Evolutionary conservation across 2,888 invertebrate species (phyloP).

Genomic region (Acanthosepion pharaonis): DNA sequence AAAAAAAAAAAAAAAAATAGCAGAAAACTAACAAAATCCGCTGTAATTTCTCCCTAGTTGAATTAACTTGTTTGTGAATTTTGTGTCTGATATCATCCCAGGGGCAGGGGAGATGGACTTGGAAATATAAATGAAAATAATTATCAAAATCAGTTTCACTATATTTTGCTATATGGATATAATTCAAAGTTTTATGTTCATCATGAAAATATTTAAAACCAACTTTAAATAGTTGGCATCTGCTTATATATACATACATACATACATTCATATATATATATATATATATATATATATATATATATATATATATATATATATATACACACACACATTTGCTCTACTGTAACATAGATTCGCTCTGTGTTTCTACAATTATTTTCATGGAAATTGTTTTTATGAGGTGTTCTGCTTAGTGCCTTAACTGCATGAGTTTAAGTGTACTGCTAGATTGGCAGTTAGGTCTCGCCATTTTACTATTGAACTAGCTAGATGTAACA

Average conservation of each 20-base stretch:
- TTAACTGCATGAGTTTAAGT: too few relatives aligned
- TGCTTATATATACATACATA: background rate
- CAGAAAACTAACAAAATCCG: background rate
- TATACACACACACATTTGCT: too few relatives aligned
- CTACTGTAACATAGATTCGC: too few relatives aligned
- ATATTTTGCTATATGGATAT: background rate
- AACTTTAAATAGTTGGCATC: background rate
- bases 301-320: background rate
- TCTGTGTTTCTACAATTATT: too few relatives aligned
- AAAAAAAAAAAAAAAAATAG: background rate
- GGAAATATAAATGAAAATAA: background rate
- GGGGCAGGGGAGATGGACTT: background rate
- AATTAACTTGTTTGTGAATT: background rate
- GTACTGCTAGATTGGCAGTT: too few relatives aligned
- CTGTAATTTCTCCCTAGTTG: background rate
- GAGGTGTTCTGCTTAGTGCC: too few relatives aligned
- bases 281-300: background rate
- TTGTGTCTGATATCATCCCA: background rate
- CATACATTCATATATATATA: background rate
- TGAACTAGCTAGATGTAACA: too few relatives aligned
- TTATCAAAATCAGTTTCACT: background rate
- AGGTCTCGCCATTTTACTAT: too few relatives aligned
- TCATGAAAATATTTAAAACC: background rate
- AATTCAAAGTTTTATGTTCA: background rate
- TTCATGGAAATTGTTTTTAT: too few relatives aligned